Conservation (phyloP, 2,113 vertebrate species). For the Ochotona curzoniae region DNA sequence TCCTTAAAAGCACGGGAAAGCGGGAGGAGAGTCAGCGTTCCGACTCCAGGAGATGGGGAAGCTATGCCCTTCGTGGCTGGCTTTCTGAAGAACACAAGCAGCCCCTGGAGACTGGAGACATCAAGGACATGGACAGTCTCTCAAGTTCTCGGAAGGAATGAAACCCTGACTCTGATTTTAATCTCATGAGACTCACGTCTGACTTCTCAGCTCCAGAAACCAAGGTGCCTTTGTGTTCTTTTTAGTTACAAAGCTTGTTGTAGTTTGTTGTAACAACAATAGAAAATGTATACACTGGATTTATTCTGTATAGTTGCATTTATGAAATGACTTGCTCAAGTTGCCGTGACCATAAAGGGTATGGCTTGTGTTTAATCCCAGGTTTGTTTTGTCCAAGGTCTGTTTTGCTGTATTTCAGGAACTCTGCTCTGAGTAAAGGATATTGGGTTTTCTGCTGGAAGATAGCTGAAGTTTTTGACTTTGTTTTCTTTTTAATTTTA, state of each 20-base stretch:
- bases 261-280: not conserved
- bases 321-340: not conserved
- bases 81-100: not conserved
- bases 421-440: not conserved
- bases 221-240: conserved; percentile 12
- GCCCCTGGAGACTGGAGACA: not conserved
- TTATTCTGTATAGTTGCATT: not conserved
- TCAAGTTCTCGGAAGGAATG: not conserved
- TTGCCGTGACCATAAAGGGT: not conserved
- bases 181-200: not conserved
- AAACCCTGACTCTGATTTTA: not conserved
- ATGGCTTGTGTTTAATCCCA: not conserved
- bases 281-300: not conserved
- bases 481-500: conserved; percentile 35
- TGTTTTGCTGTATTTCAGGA: not conserved
- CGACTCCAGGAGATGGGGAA: not conserved
- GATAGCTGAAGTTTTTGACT: not conserved
- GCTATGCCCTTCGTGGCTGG: not conserved
- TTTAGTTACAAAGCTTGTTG: not conserved
- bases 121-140: not conserved
- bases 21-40: not conserved
- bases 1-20: not conserved
- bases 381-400: not conserved
- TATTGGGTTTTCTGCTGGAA: conserved; percentile 29
- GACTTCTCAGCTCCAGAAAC: not conserved